Percentiles rank a stretch among this genome's conserved stretches.
These are phyloP conservation scores for Dysdera silvatica DNA, from an alignment of 1,140 invertebrate genomes.

Conservation along the genomic window DNA sequence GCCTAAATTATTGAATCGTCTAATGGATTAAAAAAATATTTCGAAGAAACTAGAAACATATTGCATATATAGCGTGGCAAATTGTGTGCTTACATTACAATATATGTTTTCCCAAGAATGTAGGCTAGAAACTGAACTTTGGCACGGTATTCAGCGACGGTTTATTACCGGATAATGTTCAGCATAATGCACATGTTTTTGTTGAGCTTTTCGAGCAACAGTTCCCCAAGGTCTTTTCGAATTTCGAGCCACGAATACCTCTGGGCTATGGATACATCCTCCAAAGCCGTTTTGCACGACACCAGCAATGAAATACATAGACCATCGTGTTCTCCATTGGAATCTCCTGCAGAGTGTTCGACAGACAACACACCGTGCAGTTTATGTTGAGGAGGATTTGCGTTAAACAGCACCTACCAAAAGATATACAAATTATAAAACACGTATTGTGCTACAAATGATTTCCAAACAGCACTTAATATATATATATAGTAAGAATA, in stretches of 20 bases:
- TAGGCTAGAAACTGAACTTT: too few species aligned
- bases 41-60: too few species aligned
- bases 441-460: slow-evolving; percentile 3
- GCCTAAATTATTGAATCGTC: too few species aligned
- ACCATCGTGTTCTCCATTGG: slow-evolving; percentile 57
- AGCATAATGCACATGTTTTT: slow-evolving; percentile 69
- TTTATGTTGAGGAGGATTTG: slow-evolving; percentile 71
- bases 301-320: slow-evolving; percentile 73
- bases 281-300: slow-evolving; percentile 72
- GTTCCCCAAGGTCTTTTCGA: slow-evolving; percentile 58
- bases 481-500: too few species aligned
- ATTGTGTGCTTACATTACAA: too few species aligned
- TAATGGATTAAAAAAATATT: too few species aligned
- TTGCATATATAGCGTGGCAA: too few species aligned
- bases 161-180: slow-evolving; percentile 66
- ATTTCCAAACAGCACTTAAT: too few species aligned
- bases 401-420: slow-evolving; percentile 70
- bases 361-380: slow-evolving; percentile 54
- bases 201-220: slow-evolving; percentile 56
- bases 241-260: slow-evolving; percentile 83
- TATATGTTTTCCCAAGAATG: too few species aligned
- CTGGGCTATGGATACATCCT: slow-evolving; percentile 66
- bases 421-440: neutral
- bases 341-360: slow-evolving; percentile 44
- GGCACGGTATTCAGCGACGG: too few species aligned